phyloP scores from a whole-genome alignment of 2,113 vertebrate genomes.

The Glaucidium brasilianum region DNA sequence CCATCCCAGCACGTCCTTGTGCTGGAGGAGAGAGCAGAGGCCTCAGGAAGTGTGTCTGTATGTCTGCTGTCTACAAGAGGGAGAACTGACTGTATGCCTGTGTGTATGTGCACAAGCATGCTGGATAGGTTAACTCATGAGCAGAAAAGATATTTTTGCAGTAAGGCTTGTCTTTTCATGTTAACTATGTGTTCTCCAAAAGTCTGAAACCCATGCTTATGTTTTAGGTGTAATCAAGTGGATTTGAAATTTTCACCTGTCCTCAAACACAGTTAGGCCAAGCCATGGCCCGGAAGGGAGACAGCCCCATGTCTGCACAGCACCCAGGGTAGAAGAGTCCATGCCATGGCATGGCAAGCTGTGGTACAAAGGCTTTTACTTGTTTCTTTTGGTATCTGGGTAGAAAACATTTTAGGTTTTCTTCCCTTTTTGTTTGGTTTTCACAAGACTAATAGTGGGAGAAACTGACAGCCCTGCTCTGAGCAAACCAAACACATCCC shows the following conservation, averaged over 20 bases:
- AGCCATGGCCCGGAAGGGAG: not conserved
- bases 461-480: not conserved
- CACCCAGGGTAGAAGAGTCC: not conserved
- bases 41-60: not conserved
- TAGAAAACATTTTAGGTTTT: not conserved
- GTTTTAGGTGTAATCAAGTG: not conserved
- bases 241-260: not conserved
- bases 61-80: not conserved
- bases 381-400: not conserved
- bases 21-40: not conserved
- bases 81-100: not conserved
- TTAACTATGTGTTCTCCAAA: not conserved
- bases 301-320: too few species aligned
- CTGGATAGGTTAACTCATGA: not conserved
- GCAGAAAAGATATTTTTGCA: not conserved
- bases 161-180: not conserved
- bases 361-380: not conserved
- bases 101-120: not conserved
- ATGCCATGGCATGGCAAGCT: rapidly evolving
- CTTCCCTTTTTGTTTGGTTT: not conserved
- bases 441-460: not conserved
- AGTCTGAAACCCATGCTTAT: not conserved
- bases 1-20: rapidly evolving
- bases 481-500: not conserved
- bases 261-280: not conserved